A percentile compares a stretch with the other conserved stretches of the same genome.
These are phyloP conservation scores for Pogoniulus pusillus DNA, from an alignment of 2,797 vertebrate genomes.

Conservation along the genomic window DNA sequence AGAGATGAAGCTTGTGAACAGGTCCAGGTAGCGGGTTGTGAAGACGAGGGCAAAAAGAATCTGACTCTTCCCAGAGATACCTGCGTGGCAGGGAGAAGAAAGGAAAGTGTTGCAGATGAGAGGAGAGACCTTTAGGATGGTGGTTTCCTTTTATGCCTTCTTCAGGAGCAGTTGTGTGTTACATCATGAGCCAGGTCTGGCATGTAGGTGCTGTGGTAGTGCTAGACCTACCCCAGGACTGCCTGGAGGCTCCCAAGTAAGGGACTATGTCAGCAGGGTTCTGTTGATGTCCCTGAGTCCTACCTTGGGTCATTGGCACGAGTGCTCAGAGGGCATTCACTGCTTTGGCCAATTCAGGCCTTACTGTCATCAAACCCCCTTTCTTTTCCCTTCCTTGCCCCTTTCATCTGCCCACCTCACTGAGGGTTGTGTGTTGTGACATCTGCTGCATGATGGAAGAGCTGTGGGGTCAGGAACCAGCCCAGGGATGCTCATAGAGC, in stretches of 20 bases:
- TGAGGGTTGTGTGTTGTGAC: background rate
- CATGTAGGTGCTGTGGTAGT: background rate
- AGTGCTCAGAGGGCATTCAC: accelerated
- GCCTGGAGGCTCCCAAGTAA: background rate
- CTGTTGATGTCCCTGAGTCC: background rate
- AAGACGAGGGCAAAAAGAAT: constrained; percentile 93
- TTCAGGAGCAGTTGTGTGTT: background rate
- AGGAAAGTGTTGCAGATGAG: background rate
- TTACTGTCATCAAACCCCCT: background rate
- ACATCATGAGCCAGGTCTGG: background rate
- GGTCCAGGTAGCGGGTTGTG: constrained; percentile 93
- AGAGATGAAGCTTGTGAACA: constrained; percentile 90
- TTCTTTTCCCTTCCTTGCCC: background rate
- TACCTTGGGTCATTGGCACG: background rate
- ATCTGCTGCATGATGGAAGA: background rate
- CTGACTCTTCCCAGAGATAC: constrained; percentile 97
- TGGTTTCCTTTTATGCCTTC: background rate
- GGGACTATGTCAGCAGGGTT: background rate
- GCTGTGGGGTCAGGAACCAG: background rate
- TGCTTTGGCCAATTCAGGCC: background rate
- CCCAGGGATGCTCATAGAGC: background rate
- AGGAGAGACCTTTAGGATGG: background rate
- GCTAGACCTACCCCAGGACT: background rate
- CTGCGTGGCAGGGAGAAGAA: constrained; percentile 64
- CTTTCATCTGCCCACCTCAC: background rate